phyloP scores from a whole-genome alignment of 2,888 invertebrate species.

The Glaucopsyche alexis region DNA sequence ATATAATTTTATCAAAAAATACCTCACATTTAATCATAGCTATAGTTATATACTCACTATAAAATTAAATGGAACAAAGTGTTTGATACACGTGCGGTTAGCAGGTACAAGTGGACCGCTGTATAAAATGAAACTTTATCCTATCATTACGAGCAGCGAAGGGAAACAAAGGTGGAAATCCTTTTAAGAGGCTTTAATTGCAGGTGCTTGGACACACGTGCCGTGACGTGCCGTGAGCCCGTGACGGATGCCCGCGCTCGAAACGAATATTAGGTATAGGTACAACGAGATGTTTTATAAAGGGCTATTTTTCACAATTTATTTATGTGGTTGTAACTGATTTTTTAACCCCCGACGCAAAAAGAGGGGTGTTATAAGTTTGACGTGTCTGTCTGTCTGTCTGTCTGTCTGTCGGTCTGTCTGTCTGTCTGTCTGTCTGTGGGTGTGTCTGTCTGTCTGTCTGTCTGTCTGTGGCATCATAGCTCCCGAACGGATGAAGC shows the following conservation, averaged over 20 bases:
- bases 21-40: no score
- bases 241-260: neutral
- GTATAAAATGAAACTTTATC: neutral
- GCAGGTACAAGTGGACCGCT: neutral
- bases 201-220: neutral
- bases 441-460: no score
- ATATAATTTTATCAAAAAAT: no score
- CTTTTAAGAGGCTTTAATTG: constrained; percentile 20
- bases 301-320: neutral
- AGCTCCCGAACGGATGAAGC: no score
- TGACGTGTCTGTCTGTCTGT: no score
- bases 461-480: no score
- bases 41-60: no score
- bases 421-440: no score
- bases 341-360: no score
- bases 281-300: neutral
- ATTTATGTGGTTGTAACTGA: neutral
- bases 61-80: neutral
- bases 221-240: neutral
- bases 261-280: neutral
- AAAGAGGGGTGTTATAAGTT: no score
- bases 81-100: neutral
- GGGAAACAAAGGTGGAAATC: constrained; percentile 16
- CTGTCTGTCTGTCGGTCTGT: no score
- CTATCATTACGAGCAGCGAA: neutral